These are phyloP conservation scores for Camponotus floridanus DNA, from an alignment of 1,140 invertebrate species.

Conservation along the genomic window DNA sequence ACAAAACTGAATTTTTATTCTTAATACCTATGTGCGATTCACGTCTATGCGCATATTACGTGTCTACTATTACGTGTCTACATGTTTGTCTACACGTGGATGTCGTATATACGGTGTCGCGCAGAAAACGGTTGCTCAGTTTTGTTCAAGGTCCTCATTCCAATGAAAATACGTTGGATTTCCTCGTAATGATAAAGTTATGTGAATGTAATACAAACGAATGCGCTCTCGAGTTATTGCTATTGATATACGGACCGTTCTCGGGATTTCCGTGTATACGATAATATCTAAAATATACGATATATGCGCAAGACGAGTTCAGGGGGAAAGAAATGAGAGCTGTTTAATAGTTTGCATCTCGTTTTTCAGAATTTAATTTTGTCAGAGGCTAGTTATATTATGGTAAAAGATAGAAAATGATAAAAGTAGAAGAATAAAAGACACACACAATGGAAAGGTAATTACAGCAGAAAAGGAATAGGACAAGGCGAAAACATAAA, in stretches of 20 bases:
- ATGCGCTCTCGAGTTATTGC: background rate
- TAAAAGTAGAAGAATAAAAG: background rate
- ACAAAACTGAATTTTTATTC: constrained; percentile 78
- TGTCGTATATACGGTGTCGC: background rate
- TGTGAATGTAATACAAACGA: background rate
- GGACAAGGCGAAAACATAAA: background rate
- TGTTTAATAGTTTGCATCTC: constrained; percentile 73
- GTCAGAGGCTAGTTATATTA: constrained; percentile 71
- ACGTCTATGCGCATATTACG: constrained; percentile 28
- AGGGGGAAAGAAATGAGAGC: constrained; percentile 59
- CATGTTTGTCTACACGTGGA: constrained; percentile 15
- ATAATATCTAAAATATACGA: constrained; percentile 39
- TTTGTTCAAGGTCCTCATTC: background rate
- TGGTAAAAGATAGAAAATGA: background rate
- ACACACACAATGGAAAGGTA: background rate
- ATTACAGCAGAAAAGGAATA: background rate
- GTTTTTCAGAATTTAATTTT: constrained; percentile 75
- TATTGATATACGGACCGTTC: background rate
- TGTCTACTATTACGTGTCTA: background rate
- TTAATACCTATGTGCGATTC: constrained; percentile 68
- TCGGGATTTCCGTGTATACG: background rate
- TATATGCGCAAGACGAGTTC: constrained; percentile 49
- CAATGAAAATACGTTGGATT: background rate
- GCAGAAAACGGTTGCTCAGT: background rate
- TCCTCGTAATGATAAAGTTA: background rate